Evolutionary conservation across 2,888 invertebrate species (phyloP).

Genomic region (Ennomos erosarius): DNA sequence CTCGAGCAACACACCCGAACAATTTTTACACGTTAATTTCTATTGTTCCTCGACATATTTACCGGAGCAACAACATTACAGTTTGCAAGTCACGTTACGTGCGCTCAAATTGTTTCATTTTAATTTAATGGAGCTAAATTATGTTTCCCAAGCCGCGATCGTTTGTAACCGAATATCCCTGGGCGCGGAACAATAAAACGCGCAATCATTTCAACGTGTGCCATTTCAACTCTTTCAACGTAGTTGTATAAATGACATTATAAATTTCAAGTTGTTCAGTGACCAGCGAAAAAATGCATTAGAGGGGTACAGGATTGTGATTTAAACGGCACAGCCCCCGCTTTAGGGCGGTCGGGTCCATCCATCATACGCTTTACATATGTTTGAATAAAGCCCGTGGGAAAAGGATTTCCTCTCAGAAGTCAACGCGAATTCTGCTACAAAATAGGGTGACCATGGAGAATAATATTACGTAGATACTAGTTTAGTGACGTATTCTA

Average conservation of each 20-base stretch:
- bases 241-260: slow-evolving; percentile 74
- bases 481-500: too few relatives aligned
- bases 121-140: slow-evolving; percentile 41
- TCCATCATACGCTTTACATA: slow-evolving; percentile 86
- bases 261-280: slow-evolving; percentile 73
- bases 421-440: slow-evolving; percentile 77
- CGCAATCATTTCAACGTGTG: slow-evolving; percentile 78
- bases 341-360: slow-evolving; percentile 72
- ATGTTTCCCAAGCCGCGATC: slow-evolving; percentile 34
- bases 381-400: slow-evolving; percentile 86
- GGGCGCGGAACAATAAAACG: slow-evolving; percentile 71
- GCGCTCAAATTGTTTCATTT: slow-evolving; percentile 55
- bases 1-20: slow-evolving; percentile 55
- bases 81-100: slow-evolving; percentile 57
- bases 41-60: slow-evolving; percentile 69
- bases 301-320: slow-evolving; percentile 76
- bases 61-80: slow-evolving; percentile 49
- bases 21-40: slow-evolving; percentile 52
- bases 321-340: slow-evolving; percentile 79
- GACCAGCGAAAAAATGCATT: slow-evolving; percentile 79
- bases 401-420: slow-evolving; percentile 85
- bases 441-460: slow-evolving; percentile 60
- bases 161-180: slow-evolving; percentile 66
- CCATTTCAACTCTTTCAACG: slow-evolving; percentile 72
- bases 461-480: too few relatives aligned